Evolutionary conservation across 2,888 invertebrate species (phyloP).

Genomic region (Drosophila eohydei): DNA sequence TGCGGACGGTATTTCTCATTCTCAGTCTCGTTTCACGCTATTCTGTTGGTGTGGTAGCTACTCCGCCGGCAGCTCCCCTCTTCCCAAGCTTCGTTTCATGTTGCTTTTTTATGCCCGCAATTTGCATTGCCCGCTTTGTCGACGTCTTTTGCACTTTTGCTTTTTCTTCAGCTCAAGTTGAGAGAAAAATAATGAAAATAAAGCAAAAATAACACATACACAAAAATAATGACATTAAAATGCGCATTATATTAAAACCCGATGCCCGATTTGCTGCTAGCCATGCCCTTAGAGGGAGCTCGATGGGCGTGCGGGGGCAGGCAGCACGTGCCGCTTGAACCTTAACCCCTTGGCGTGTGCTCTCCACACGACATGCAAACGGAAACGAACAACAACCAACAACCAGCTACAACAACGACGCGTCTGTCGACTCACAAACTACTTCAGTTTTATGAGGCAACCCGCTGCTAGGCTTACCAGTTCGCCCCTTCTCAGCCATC

Average conservation of each 20-base stretch:
- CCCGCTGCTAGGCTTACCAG: constrained; percentile 27
- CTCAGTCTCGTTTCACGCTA: constrained; percentile 30
- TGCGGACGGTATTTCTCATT: constrained; percentile 43
- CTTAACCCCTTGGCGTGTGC: constrained; percentile 74
- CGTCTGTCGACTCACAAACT: constrained; percentile 54
- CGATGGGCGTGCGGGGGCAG: background rate
- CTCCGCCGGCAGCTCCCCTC: background rate
- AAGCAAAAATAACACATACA: background rate
- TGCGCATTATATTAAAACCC: constrained; percentile 71
- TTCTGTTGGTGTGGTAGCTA: constrained; percentile 5
- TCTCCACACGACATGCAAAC: constrained; percentile 70
- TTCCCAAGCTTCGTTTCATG: constrained; percentile 41
- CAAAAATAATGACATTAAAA: constrained; percentile 76
- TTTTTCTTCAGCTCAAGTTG: constrained; percentile 41
- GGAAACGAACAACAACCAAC: constrained; percentile 41
- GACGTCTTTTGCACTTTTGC: constrained; percentile 67
- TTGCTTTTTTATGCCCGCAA: constrained; percentile 64
- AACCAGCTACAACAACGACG: constrained; percentile 28
- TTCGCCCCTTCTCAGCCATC: constrained; percentile 25
- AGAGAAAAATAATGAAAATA: constrained; percentile 7
- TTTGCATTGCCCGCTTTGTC: constrained; percentile 71
- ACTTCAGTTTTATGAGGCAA: constrained; percentile 72
- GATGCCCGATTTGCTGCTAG: constrained; percentile 42
- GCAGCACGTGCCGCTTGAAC: constrained; percentile 65
- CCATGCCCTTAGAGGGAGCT: background rate